Evolutionary conservation across 2,888 invertebrate species (phyloP).

Genomic region (Agelastica alni): DNA sequence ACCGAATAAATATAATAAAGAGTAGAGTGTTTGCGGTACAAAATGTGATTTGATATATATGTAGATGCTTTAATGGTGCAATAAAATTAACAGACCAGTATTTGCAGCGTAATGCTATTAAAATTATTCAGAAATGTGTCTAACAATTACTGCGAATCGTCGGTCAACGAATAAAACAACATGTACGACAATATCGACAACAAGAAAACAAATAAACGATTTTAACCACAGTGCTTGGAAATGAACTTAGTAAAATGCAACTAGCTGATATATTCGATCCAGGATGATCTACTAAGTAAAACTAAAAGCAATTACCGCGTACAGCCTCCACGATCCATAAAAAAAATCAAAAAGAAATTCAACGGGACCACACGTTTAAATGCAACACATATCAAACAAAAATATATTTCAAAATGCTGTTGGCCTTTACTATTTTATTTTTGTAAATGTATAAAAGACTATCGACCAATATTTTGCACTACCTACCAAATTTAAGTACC

Average conservation of each 20-base stretch:
- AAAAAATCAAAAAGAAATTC: no score
- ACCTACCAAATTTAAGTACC: background rate
- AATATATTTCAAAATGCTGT: conserved; percentile 25
- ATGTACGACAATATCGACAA: no score
- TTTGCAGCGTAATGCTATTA: no score
- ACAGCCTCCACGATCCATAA: no score
- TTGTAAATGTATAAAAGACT: conserved; percentile 8
- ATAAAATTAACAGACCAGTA: no score
- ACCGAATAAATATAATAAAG: no score
- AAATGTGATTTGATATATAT: no score
- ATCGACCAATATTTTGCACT: conserved; percentile 4
- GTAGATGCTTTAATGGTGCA: background rate
- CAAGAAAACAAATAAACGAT: background rate
- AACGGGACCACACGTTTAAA: conserved; percentile 37
- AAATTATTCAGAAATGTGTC: no score
- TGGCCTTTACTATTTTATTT: conserved; percentile 22
- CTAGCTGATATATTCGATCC: conserved; percentile 51
- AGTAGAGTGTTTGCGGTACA: no score
- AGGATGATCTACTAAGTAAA: conserved; percentile 47
- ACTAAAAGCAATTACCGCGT: no score
- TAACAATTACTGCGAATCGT: no score
- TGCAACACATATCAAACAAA: conserved; percentile 36
- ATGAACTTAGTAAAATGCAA: conserved; percentile 37
- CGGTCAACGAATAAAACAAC: no score
- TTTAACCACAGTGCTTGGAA: conserved; percentile 10